These are phyloP conservation scores for Saccostrea echinata DNA, from an alignment of 1,140 invertebrate species.

Conservation along the genomic window DNA sequence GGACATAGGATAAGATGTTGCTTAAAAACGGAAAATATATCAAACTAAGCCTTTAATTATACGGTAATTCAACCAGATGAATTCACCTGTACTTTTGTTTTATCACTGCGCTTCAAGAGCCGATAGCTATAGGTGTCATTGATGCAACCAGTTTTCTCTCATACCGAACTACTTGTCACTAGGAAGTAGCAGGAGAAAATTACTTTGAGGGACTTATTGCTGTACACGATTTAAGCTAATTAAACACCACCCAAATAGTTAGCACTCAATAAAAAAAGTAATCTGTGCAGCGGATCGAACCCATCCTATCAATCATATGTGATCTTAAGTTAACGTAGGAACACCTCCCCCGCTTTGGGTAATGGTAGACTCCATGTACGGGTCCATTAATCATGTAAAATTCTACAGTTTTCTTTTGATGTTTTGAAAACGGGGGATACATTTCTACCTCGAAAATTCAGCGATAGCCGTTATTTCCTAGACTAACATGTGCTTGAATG, in stretches of 20 bases:
- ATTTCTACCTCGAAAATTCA: background rate
- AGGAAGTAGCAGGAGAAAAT: background rate
- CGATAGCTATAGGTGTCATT: background rate
- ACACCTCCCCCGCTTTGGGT: slow-evolving; percentile 19
- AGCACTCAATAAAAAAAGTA: background rate
- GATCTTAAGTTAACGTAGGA: background rate
- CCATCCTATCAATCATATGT: background rate
- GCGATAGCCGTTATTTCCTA: background rate
- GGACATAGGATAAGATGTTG: background rate
- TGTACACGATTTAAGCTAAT: background rate
- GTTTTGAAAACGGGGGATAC: background rate
- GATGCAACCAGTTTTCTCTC: background rate
- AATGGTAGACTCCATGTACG: background rate
- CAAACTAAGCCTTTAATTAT: background rate
- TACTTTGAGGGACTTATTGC: background rate
- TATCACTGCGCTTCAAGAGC: background rate
- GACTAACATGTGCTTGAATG: background rate
- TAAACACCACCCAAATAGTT: background rate
- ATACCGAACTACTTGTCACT: background rate
- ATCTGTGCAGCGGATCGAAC: background rate
- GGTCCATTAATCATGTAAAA: background rate
- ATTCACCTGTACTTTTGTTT: background rate
- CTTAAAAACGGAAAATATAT: background rate
- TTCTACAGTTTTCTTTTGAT: background rate
- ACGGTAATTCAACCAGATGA: background rate